phyloP scores from a whole-genome alignment of 2,888 invertebrate genomes.

The Idaea biselata region DNA sequence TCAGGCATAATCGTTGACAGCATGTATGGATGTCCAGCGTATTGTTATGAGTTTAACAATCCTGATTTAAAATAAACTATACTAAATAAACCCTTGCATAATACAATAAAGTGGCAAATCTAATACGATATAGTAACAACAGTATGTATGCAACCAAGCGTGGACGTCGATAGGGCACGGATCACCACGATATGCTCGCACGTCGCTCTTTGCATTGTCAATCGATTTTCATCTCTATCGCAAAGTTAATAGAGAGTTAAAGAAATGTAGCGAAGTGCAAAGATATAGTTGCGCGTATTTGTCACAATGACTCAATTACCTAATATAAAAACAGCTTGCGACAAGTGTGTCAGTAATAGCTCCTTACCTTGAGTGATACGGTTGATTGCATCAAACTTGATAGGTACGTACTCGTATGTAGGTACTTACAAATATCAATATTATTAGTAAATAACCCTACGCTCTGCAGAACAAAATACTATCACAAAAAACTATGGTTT shows the following conservation, averaged over 20 bases:
- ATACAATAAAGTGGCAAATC: background rate
- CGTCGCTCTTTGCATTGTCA: constrained; percentile 8
- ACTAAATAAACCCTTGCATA: background rate
- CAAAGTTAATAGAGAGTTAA: background rate
- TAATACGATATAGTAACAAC: background rate
- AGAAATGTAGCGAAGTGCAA: constrained; percentile 2
- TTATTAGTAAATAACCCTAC: background rate
- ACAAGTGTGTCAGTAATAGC: constrained; percentile 42
- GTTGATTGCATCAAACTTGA: background rate
- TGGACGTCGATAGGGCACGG: constrained; percentile 35
- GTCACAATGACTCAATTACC: constrained; percentile 58
- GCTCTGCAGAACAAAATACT: background rate
- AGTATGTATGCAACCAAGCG: constrained; percentile 23
- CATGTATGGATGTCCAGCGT: no score
- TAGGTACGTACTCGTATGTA: background rate
- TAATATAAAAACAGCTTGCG: constrained; percentile 49
- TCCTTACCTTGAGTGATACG: background rate
- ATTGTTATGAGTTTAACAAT: no score
- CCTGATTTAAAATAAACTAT: no score
- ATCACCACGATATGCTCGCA: constrained; percentile 5
- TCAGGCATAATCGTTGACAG: no score
- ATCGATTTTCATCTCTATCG: constrained; percentile 17
- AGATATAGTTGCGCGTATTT: constrained; percentile 24
- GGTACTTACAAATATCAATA: no score
- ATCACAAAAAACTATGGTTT: background rate